Base-by-base conservation (phyloP, 2,888 invertebrate genomes). In the Neoscelio sp. region DNA sequence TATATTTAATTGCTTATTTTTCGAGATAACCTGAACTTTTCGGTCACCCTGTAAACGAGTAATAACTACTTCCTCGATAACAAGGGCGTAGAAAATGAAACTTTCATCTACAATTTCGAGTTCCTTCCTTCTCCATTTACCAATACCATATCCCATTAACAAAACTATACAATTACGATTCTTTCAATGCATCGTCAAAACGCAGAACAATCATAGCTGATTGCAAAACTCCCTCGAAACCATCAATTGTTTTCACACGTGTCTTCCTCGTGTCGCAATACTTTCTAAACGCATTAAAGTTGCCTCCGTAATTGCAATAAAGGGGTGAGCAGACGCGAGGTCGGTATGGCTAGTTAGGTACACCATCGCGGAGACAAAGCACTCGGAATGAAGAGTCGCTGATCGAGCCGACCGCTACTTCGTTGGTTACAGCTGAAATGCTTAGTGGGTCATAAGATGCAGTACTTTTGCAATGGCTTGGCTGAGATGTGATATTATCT, bases 391-490 rank as follows among this genome's bases (percentile, higher is more conserved):
- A 65, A 15, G 35, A 48, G 26, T 13, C 48, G 28, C 42, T 23
- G 54, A 54, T 48, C 44, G 54, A 35, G 62, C 38, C 13, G 58
- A 28, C 50, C 38, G 50, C 48, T 70, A 48, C 62, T 60, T 35
- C 17, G 65, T 40, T 70, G 80, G 88, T 89, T 84, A 89, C 88
- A 87, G 86, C 82, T 86, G 84, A 82, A 83, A 82, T 86, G 80
- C 38, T 88, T 88, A 88, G 84, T 88, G 84, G 89, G 89, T 87
- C 89, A 86, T 65, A 81, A 86, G 84, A 85, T 82, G 82, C 84
- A 64, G 78, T 68, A 56, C 64, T 80, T 80, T 74, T 70, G 78
- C 78, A 80, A 75, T 70, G 65, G 52, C 46, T 58, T 33, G 67
- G 44, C 54, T 54, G 64, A 67, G 48, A 58, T 62, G 73, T 56